Evolutionary conservation across 2,888 invertebrate species (phyloP), one percentile per base, ranked within the genome.

Genomic region (Galerucella nymphaeae): DNA sequence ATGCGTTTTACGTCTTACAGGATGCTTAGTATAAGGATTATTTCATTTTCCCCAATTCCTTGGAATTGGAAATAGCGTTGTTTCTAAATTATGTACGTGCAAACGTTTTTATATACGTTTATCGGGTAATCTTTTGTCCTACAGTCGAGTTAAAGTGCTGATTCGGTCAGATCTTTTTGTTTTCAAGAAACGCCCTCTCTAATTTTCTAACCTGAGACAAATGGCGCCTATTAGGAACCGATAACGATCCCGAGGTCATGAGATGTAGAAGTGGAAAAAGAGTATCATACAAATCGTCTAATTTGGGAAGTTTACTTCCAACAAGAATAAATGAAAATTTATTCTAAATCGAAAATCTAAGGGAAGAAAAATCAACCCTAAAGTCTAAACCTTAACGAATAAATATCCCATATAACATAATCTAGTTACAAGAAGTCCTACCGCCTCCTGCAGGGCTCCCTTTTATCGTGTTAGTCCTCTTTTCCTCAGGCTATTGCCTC

Each of bases 391-490:
- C 14, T n/a, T 23, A 18, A 73, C 73, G 79, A 79, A 77, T 79
- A 80, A 81, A 82, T 83, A 83, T 83, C 83, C 78, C 80, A 77
- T 77, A 76, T 77, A 76, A 78, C 81, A 80, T 85, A 86, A 86
- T 86, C 85, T 83, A 80, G 85, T 86, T 85, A 85, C 79, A 82
- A 83, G 81, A 76, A 80, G 81, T 74, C 80, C 82, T 80, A 80
- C 80, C 76, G 78, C 81, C 79, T 78, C 78, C 64, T 38, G 77
- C 75, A 77, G 66, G 73, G 84, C 83, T 84, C 85, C 85, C 84
- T 84, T 84, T 84, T 85, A 85, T 85, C 85, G 84, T 84, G 84
- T 84, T 85, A 85, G 83, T 83, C 84, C 84, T 55, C 83, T 80
- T 84, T 82, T 82, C 85, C 85, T 75, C 80, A 73, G 85, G 85